phyloP scores from a whole-genome alignment of 2,888 invertebrate species.

The Carabus problematicus region DNA sequence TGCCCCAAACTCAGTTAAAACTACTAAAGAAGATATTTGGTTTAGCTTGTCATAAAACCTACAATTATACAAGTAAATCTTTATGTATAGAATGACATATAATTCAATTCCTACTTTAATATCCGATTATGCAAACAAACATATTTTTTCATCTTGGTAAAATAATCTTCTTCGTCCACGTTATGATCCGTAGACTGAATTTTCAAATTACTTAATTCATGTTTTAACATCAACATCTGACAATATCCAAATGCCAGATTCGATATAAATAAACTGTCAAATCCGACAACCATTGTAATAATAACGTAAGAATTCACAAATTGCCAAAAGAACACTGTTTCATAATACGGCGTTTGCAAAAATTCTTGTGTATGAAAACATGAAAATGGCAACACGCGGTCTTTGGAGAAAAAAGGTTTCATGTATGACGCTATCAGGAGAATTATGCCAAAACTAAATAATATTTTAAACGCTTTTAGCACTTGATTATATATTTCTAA shows the following conservation, averaged over 20 bases:
- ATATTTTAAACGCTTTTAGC: not conserved
- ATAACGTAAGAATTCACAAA: not conserved
- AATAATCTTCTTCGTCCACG: not conserved
- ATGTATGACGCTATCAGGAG: not conserved
- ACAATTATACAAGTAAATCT: not conserved
- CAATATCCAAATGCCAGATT: not conserved
- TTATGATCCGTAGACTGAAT: not conserved
- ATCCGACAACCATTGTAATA: constrained; percentile 11
- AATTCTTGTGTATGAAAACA: not conserved
- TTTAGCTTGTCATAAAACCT: not conserved
- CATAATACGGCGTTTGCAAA: constrained; percentile 9
- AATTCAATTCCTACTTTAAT: not conserved
- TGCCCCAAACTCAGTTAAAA: not conserved
- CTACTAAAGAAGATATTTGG: not conserved
- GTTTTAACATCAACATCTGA: not conserved
- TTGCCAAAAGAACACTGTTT: not conserved
- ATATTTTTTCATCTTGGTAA: not conserved
- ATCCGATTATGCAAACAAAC: not conserved
- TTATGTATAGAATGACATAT: not conserved
- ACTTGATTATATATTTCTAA: not conserved
- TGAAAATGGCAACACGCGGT: not conserved
- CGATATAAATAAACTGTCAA: constrained; percentile 1
- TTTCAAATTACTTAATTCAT: not conserved
- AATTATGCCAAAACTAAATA: not conserved
- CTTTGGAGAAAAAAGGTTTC: not conserved